Percentiles rank a stretch among this genome's conserved stretches.
These are phyloP conservation scores for Rhyzopertha dominica DNA, from an alignment of 1,140 invertebrate species.

Conservation along the genomic window DNA sequence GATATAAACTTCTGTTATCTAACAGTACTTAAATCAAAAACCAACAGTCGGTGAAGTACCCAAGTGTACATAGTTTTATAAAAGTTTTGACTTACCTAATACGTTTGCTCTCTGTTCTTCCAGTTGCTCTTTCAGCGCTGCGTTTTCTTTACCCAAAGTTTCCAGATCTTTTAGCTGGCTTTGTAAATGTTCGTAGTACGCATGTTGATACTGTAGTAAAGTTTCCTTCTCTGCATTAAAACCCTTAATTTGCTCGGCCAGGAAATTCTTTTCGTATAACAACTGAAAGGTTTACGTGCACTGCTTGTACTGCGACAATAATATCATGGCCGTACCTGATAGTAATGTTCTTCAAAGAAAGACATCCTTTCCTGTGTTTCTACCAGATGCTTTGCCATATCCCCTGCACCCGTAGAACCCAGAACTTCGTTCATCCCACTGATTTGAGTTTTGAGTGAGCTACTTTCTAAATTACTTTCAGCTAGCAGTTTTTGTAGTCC, in stretches of 20 bases:
- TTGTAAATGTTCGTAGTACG: conserved; percentile 24
- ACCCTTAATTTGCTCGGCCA: conserved; percentile 11
- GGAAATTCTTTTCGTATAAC: conserved; percentile 15
- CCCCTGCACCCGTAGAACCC: conserved; percentile 24
- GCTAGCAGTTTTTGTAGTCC: conserved; percentile 18
- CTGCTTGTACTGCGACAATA: conserved; percentile 1
- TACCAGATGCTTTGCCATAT: conserved; percentile 26
- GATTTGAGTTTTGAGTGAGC: conserved; percentile 14
- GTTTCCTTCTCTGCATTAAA: conserved; percentile 10
- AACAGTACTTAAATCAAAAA: not conserved
- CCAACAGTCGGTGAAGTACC: too few relatives aligned
- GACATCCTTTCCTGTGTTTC: conserved; percentile 25
- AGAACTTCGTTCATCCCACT: conserved; percentile 12
- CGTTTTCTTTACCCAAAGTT: conserved; percentile 20
- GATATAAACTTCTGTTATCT: not conserved
- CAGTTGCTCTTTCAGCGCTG: conserved; percentile 23
- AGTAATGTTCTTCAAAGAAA: conserved; percentile 23
- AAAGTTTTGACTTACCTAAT: conserved; percentile 15
- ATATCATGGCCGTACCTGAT: conserved; percentile 13
- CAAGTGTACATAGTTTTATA: not conserved
- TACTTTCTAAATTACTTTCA: conserved; percentile 20
- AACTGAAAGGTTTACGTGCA: conserved; percentile 15
- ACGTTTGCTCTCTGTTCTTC: conserved; percentile 29
- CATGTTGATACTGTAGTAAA: conserved; percentile 18
- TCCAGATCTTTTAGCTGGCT: conserved; percentile 27